phyloP scores from a whole-genome alignment of 2,888 invertebrate species.

The Drosophila acutilabella region DNA sequence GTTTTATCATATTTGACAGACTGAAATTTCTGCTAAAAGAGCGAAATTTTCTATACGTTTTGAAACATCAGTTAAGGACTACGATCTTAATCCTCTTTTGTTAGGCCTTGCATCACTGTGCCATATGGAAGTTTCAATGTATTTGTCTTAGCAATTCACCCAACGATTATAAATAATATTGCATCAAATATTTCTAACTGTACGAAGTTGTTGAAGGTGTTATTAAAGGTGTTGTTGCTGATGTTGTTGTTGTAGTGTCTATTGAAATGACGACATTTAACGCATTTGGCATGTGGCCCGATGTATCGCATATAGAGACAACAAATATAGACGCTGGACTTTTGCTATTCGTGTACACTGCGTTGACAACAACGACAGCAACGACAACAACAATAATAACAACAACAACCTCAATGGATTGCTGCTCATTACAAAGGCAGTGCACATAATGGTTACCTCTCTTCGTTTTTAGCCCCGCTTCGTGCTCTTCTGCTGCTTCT shows the following conservation, averaged over 20 bases:
- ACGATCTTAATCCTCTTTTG: not conserved
- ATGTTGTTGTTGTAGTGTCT: constrained; percentile 34
- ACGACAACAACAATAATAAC: constrained; percentile 39
- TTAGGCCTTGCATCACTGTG: constrained; percentile 41
- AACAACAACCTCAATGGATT: constrained; percentile 33
- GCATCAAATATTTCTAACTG: constrained; percentile 62
- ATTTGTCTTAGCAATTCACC: constrained; percentile 26
- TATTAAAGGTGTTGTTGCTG: constrained; percentile 9
- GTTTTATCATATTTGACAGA: too few species aligned
- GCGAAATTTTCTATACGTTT: not conserved
- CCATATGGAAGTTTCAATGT: constrained; percentile 8
- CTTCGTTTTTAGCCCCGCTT: constrained; percentile 30
- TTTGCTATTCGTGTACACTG: constrained; percentile 36
- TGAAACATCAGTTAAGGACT: not conserved
- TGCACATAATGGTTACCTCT: constrained; percentile 77
- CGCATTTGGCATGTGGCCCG: constrained; percentile 50
- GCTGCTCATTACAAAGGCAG: constrained; percentile 80
- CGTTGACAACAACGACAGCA: constrained; percentile 42
- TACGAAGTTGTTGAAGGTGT: constrained; percentile 35
- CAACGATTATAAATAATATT: constrained; percentile 42
- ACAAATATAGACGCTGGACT: constrained; percentile 30
- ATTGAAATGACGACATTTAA: constrained; percentile 65
- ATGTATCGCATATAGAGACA: constrained; percentile 21
- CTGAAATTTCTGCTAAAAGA: too few species aligned
- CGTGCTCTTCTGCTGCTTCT: too few species aligned